Evolutionary conservation across 2,113 vertebrate genomes (phyloP).

Genomic region (Haemorhous mexicanus): DNA sequence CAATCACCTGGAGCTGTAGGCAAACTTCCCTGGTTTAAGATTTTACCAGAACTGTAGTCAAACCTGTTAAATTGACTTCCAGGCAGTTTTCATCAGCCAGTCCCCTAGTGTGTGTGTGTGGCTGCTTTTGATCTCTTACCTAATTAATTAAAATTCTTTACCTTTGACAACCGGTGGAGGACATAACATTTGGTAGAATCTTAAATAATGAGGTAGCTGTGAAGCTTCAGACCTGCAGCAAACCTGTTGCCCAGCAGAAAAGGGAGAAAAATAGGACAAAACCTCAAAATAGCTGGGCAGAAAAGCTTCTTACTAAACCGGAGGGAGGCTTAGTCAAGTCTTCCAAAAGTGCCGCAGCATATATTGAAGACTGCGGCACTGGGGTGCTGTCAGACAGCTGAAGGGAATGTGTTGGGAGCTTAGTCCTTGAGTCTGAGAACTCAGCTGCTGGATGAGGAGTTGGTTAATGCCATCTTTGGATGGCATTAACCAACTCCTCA

Average conservation of each 20-base stretch:
- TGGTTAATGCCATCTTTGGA: not conserved
- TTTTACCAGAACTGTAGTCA: not conserved
- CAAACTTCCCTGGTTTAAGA: not conserved
- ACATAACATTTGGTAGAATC: not conserved
- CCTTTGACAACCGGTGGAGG: fast-evolving
- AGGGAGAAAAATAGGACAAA: not conserved
- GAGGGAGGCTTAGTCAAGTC: not conserved
- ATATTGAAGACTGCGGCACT: not conserved
- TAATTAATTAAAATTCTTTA: not conserved
- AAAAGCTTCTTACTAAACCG: not conserved
- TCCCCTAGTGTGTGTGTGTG: not conserved
- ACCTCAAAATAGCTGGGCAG: not conserved
- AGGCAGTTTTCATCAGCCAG: not conserved
- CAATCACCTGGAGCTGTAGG: not conserved
- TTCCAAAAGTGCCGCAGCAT: not conserved
- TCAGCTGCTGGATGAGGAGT: not conserved
- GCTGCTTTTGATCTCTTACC: not conserved
- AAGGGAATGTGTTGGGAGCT: not conserved
- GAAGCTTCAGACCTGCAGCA: not conserved
- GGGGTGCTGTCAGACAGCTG: not conserved
- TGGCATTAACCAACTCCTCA: too few species aligned
- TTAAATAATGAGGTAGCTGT: not conserved
- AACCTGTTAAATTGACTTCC: not conserved
- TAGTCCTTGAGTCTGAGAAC: not conserved
- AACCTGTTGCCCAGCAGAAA: not conserved